Evolutionary conservation across 2,113 vertebrate genomes (phyloP), one percentile per base, ranked within the genome.

Genomic region (Gymnocephalus cernua): DNA sequence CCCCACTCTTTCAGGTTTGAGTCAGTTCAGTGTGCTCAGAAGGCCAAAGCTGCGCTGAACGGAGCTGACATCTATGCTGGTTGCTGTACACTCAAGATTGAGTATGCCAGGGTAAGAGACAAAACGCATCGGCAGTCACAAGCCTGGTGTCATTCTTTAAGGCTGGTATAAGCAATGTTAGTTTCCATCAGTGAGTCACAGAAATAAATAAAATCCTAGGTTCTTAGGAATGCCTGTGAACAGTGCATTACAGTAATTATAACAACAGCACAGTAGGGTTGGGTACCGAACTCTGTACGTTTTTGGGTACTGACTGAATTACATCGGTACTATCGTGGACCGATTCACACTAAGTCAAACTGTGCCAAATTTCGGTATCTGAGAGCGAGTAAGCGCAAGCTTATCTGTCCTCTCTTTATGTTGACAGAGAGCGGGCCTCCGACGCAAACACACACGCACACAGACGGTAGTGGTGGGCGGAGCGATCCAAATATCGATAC

Each of bases 41-140:
- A 98, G 93, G 98, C 97, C 38, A 99, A 99, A 93, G 96, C 98
- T 66, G 97, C 98, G 1, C 96, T 99, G 63, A 99, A 99, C 8
- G 98, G 98, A 92, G 98, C 98, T 16, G 98, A 99, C 91, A 99
- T 99, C 91, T 99, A 99, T 82, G 97, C 98, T 56, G 98, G 98
- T 79, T 99, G 98, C 95, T 99, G 98, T 91, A 99, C 98, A 0
- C 93, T 99, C 66, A 99, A 99, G 96, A 99, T 99, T 48, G 98
- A 99, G 93, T 99, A 99, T 85, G 98, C 98, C 83, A 93, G 97
- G 96, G 98, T 99, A 96, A 97, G 93, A 88, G 89, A 78, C 84
- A 74, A 16, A 50, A 72, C 61, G 68, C 69, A 27, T 71, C 25
- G 58, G 35, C 59, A 57, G 15, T 13, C 4, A 53, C 19, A 21